These are phyloP conservation scores for Apodemia zela DNA, from an alignment of 2,888 invertebrate genomes.

Conservation along the genomic window DNA sequence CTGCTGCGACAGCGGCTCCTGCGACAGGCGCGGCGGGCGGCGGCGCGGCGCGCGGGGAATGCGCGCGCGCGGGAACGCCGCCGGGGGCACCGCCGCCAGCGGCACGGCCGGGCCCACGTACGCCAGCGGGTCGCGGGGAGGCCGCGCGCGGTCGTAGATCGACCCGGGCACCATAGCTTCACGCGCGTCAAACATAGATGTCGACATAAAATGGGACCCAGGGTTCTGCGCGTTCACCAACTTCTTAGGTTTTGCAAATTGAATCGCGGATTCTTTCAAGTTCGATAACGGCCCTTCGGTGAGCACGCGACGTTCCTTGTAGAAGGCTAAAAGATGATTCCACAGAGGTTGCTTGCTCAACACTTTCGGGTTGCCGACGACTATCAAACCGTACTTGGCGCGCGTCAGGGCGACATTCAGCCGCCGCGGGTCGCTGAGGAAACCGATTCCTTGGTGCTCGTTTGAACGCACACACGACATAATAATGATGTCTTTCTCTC, in stretches of 20 bases:
- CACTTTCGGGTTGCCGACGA: conserved; percentile 99
- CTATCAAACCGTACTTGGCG: conserved; percentile 98
- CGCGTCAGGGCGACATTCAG: conserved; percentile 98
- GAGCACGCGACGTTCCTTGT: conserved; percentile 97
- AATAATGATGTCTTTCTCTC: conserved; percentile 99
- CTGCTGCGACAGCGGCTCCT: conserved; percentile 88
- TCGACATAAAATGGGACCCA: conserved; percentile 98
- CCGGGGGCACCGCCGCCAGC: conserved; percentile 92
- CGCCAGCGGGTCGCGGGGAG: conserved; percentile 94
- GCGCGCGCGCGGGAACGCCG: conserved; percentile 91
- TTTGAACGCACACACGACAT: conserved; percentile 99
- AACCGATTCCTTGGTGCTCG: conserved; percentile 99
- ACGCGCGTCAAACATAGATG: conserved; percentile 97
- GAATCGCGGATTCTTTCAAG: conserved; percentile 96
- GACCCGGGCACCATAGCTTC: conserved; percentile 97
- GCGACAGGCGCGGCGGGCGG: conserved; percentile 79
- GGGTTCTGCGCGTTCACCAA: conserved; percentile 96
- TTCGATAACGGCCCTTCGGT: conserved; percentile 99
- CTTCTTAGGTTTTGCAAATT: conserved; percentile 98
- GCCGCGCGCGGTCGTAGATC: conserved; percentile 91
- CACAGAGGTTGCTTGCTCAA: conserved; percentile 98
- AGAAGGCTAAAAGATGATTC: conserved; percentile 98
- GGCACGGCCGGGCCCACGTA: conserved; percentile 94
- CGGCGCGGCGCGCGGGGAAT: conserved; percentile 84
- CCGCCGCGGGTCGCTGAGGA: conserved; percentile 97